These are phyloP conservation scores for Dasyprocta punctata DNA, from an alignment of 2,113 vertebrate species.

Conservation along the genomic window DNA sequence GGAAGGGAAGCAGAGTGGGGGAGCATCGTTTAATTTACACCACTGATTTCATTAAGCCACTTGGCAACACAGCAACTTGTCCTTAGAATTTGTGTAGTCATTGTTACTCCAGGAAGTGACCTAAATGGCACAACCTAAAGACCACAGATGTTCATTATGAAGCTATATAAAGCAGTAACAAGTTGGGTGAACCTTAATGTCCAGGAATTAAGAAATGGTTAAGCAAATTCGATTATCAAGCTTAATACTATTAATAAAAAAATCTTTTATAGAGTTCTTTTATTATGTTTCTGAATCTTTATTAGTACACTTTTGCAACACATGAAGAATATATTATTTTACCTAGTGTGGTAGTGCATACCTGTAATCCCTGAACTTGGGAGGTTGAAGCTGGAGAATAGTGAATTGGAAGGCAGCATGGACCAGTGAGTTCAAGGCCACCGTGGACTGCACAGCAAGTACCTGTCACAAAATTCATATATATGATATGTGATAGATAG, in stretches of 20 bases:
- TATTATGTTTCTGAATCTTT: not conserved
- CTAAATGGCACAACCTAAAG: not conserved
- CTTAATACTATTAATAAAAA: not conserved
- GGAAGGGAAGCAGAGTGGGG: not conserved
- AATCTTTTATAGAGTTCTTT: not conserved
- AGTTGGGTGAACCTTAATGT: not conserved
- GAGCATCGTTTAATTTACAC: not conserved
- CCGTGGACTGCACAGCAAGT: too few relatives aligned
- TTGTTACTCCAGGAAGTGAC: constrained; percentile 21
- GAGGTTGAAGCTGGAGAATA: not conserved
- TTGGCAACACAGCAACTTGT: not conserved
- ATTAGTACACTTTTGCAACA: not conserved
- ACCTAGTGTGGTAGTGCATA: not conserved
- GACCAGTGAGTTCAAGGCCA: not conserved
- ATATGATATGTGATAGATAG: not conserved
- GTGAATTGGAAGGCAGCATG: not conserved
- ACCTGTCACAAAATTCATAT: not conserved
- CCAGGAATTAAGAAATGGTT: not conserved
- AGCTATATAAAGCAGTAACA: constrained; percentile 37
- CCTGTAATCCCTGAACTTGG: not conserved
- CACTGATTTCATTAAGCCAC: not conserved
- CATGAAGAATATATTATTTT: not conserved
- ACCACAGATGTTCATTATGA: not conserved
- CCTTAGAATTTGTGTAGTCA: not conserved
- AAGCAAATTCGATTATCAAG: not conserved